Percentiles rank a stretch among this genome's conserved stretches.
Conservation (phyloP, 2,797 vertebrate species). For the Darevskia mixta region DNA sequence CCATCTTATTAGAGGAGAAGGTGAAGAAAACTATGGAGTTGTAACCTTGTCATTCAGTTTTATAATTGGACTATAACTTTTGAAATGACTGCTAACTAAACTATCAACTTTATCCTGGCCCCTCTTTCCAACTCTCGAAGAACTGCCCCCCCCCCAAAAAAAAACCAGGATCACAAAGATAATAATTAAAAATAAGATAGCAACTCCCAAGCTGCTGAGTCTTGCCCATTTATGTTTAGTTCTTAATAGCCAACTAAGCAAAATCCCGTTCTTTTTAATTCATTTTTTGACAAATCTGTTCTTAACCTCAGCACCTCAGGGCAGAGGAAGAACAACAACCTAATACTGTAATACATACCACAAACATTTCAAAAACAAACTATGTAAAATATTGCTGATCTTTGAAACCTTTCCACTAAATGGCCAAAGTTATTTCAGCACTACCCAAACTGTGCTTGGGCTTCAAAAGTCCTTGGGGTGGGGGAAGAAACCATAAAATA, state of each 20-base stretch:
- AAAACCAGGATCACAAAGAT: constrained; percentile 9
- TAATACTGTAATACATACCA: neutral
- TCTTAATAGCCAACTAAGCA: neutral
- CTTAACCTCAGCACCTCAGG: neutral
- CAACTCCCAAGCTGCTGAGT: neutral
- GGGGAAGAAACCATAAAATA: neutral
- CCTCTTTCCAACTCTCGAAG: neutral
- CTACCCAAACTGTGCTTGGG: neutral
- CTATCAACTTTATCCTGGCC: neutral
- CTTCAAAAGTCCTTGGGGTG: neutral
- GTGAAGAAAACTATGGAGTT: constrained; percentile 23
- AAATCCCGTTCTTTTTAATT: neutral
- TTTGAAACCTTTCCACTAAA: neutral
- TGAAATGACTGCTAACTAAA: constrained; percentile 14
- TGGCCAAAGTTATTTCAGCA: neutral
- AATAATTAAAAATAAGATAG: constrained; percentile 25
- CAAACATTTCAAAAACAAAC: neutral
- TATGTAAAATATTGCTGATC: too few relatives aligned
- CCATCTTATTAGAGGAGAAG: constrained; percentile 19
- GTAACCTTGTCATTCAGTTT: neutral
- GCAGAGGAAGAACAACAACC: neutral
- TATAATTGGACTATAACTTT: constrained; percentile 50
- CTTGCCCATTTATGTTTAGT: neutral
- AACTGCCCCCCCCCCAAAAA: neutral
- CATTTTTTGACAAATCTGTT: neutral